Percentiles rank a stretch among this genome's conserved stretches.
These are phyloP conservation scores for Bhutanitis thaidina DNA, from an alignment of 2,888 invertebrate genomes.

Conservation along the genomic window DNA sequence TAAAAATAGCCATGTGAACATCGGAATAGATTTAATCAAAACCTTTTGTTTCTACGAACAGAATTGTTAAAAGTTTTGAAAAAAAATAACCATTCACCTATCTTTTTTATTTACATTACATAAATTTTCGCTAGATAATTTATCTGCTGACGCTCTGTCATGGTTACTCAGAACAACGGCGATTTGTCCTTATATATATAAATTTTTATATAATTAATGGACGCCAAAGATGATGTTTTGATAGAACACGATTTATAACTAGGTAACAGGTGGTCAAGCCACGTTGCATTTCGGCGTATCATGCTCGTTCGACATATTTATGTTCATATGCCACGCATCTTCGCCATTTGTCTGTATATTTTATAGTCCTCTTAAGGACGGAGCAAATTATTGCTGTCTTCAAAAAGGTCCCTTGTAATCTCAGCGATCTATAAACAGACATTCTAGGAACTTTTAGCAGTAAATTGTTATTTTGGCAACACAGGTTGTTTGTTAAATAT, in stretches of 20 bases:
- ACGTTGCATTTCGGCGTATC: conserved; percentile 39
- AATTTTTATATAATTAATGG: conserved; percentile 72
- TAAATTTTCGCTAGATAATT: not conserved
- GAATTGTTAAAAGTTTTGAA: too few species aligned
- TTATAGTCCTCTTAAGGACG: conserved; percentile 27
- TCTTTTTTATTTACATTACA: too few species aligned
- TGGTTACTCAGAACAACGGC: conserved; percentile 35
- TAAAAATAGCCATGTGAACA: too few species aligned
- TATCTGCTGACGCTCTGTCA: conserved; percentile 41
- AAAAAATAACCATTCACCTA: too few species aligned
- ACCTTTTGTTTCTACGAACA: too few species aligned
- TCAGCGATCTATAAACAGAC: conserved; percentile 35
- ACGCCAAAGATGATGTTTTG: conserved; percentile 59
- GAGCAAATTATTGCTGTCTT: conserved; percentile 37
- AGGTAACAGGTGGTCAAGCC: conserved; percentile 69
- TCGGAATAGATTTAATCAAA: too few species aligned
- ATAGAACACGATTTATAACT: conserved; percentile 59
- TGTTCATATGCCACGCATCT: conserved; percentile 30
- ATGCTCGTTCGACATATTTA: conserved; percentile 25
- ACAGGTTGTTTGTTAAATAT: conserved; percentile 25
- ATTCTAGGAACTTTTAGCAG: conserved; percentile 30
- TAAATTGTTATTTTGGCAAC: conserved; percentile 32
- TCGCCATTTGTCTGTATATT: conserved; percentile 26
- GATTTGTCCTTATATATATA: conserved; percentile 68
- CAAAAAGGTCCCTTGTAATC: conserved; percentile 41